Percentiles rank a stretch among this genome's conserved stretches.
Conservation (phyloP, 30 jellyfish, hydroid and myxozoan genomes). For the Chrysaora quinquecirrha region DNA sequence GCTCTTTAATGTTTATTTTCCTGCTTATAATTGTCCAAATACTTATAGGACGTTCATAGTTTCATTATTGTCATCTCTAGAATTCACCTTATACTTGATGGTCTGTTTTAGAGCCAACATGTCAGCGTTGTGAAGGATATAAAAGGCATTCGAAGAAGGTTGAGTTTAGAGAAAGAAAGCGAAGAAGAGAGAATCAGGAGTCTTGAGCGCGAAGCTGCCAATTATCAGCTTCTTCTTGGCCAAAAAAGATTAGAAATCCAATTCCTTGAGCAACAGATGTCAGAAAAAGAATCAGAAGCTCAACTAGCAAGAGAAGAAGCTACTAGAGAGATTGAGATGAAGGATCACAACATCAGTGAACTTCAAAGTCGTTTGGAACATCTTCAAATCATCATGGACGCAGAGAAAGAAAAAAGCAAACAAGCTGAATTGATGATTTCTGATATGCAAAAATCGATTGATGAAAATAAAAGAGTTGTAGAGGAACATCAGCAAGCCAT, state of each 20-base stretch:
- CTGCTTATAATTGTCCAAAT: neutral
- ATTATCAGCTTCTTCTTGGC: conserved; percentile 81
- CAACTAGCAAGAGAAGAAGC: conserved; percentile 43
- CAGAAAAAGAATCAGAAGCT: conserved; percentile 12
- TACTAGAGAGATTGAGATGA: conserved; percentile 19
- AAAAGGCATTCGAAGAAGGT: conserved; percentile 67
- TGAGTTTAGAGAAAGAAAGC: conserved; percentile 14
- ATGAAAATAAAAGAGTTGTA: neutral
- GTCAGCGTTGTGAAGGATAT: conserved; percentile 14
- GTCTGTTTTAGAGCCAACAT: neutral
- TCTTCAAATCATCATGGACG: conserved; percentile 30
- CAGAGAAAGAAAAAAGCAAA: conserved; percentile 57
- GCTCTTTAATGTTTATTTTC: too few relatives aligned
- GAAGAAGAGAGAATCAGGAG: conserved; percentile 66
- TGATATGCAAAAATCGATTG: conserved; percentile 38
- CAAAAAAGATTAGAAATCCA: conserved; percentile 85
- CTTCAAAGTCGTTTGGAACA: conserved; percentile 27
- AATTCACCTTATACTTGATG: too few relatives aligned
- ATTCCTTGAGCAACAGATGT: conserved; percentile 54
- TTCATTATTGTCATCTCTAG: neutral
- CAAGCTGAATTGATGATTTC: conserved; percentile 14
- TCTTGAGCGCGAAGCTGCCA: conserved; percentile 87
- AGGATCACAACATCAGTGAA: conserved; percentile 27
- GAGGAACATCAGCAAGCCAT: conserved; percentile 72
- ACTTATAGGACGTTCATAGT: neutral